phyloP scores from a whole-genome alignment of 2,113 vertebrate species.

The Cephalopholis sonnerati region DNA sequence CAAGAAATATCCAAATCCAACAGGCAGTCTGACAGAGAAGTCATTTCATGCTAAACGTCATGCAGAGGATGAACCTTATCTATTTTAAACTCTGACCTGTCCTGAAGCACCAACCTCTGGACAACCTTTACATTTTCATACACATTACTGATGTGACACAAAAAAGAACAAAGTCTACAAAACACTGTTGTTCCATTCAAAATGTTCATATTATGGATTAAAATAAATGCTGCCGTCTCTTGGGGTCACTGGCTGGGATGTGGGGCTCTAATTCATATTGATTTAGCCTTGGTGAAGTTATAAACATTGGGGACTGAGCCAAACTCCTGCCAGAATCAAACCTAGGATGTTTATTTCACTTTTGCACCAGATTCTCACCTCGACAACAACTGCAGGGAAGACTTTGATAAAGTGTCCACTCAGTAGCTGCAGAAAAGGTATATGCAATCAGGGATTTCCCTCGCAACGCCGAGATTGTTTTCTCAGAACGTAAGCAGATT shows the following conservation, averaged over 20 bases:
- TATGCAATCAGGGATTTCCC: constrained; percentile 27
- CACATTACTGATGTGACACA: neutral
- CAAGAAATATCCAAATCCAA: neutral
- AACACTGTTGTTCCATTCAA: neutral
- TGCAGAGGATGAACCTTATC: neutral
- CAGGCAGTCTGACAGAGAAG: neutral
- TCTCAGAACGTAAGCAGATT: constrained; percentile 52
- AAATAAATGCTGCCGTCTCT: neutral
- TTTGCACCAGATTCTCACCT: neutral
- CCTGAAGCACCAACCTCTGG: neutral
- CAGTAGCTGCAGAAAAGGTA: neutral
- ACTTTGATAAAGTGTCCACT: neutral
- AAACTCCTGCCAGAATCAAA: neutral
- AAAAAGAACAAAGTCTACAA: neutral
- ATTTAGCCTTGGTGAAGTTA: neutral
- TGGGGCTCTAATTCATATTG: neutral
- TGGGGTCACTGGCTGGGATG: neutral
- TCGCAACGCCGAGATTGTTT: constrained; percentile 16
- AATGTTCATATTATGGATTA: neutral
- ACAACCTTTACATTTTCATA: neutral
- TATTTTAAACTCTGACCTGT: neutral
- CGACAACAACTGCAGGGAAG: neutral
- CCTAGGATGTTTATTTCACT: neutral
- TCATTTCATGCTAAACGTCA: neutral
- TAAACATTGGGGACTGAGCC: neutral